Evolutionary conservation across 1,140 invertebrate genomes (phyloP), one percentile per base, ranked within the genome.

Genomic region (Microplitis mediator): DNA sequence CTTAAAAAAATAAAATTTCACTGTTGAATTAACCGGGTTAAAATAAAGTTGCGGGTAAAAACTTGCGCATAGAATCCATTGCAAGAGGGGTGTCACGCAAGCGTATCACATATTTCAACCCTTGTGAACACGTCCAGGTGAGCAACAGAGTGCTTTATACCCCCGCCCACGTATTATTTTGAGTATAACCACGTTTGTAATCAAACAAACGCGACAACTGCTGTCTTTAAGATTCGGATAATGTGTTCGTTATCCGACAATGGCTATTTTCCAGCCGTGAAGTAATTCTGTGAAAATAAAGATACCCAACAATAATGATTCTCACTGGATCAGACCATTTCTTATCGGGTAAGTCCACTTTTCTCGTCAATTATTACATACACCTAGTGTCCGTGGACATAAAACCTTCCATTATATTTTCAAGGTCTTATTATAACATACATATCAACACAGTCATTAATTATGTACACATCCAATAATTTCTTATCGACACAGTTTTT

Each of bases 261-360:
- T 75, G 74, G 77, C 73, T 76, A 70, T 62, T 69, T 76, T 72
- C 74, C 71, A 71, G 74, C 70, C 73, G 69, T 76, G 74, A 74
- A 76, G 67, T 76, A 73, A 79, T 76, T 14, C 3, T n/a, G 8
- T 11, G n/a, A 63, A 45, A 45, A 14, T 63, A 63, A 54, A 62
- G 62, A 68, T 16, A 77, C 76, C 54, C 76, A 75, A 75, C 82
- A 82, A 85, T 83, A 76, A 87, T 87, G 85, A 85, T 85, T 87
- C 83, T 86, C 74, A 84, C 84, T 84, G 85, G 86, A 85, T 84
- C 85, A 82, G 81, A 86, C 86, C 85, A 87, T 85, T 87, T 85
- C 78, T 80, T 86, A 70, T 81, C 85, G 85, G 86, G 85, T 87
- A 87, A 87, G 85, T 87, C 85, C 84, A 87, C 85, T 85, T 70